These are phyloP conservation scores for Pseudococcus jackbeardsleyi DNA, from an alignment of 2,888 invertebrate species.

Conservation along the genomic window DNA sequence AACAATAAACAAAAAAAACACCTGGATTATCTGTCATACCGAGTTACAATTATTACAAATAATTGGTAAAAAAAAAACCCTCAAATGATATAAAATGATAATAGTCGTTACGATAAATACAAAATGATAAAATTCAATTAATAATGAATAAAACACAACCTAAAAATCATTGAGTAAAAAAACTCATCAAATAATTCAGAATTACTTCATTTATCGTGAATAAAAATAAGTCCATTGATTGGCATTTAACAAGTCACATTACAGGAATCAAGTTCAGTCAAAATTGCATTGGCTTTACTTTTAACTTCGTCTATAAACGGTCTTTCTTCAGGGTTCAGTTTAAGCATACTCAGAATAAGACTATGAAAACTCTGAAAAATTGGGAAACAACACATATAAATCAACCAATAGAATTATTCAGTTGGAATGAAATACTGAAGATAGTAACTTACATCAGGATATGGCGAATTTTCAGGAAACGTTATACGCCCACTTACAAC, in stretches of 20 bases:
- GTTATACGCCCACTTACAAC: constrained; percentile 81
- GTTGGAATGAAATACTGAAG: not conserved
- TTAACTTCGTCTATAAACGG: constrained; percentile 81
- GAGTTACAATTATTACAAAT: not conserved
- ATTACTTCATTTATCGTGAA: not conserved
- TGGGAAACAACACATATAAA: constrained; percentile 66
- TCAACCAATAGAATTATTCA: constrained; percentile 15
- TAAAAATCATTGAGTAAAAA: not conserved
- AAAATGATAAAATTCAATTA: not conserved
- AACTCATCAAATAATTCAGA: not conserved
- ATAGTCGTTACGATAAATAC: not conserved
- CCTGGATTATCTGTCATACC: not conserved
- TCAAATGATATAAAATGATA: not conserved
- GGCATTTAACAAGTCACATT: constrained; percentile 24
- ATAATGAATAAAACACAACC: constrained; percentile 5
- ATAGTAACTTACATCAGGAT: constrained; percentile 52
- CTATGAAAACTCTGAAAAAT: constrained; percentile 78
- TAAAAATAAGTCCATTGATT: not conserved
- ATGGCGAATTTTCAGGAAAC: constrained; percentile 73
- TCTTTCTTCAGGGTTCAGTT: constrained; percentile 82
- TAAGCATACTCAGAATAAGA: constrained; percentile 79
- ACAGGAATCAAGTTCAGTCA: constrained; percentile 44
- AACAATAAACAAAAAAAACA: not conserved
- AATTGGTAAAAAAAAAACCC: not conserved
- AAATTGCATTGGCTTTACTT: constrained; percentile 44